Evolutionary conservation across 1,140 invertebrate genomes (phyloP).

Genomic region (Drosophila mojavensis): DNA sequence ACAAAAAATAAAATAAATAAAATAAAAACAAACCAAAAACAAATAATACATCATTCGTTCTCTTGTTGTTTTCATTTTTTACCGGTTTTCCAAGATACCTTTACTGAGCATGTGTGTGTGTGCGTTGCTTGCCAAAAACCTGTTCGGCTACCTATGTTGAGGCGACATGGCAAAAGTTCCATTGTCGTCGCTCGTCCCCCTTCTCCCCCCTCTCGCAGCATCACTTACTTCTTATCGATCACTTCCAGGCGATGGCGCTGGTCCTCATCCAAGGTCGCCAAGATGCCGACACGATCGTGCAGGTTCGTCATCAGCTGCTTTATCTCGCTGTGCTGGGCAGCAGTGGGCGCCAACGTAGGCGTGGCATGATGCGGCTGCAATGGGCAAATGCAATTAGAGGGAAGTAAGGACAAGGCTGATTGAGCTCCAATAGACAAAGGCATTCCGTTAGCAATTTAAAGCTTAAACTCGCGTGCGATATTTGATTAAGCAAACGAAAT

Average conservation of each 20-base stretch:
- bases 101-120: neutral
- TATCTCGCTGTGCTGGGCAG: slow-evolving; percentile 44
- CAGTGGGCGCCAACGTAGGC: neutral
- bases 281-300: slow-evolving; percentile 83
- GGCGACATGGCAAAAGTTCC: slow-evolving; percentile 24
- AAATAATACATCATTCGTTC: neutral
- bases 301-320: slow-evolving; percentile 73
- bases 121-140: slow-evolving; percentile 28
- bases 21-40: neutral
- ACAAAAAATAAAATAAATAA: slow-evolving; percentile 4
- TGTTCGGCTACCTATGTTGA: slow-evolving; percentile 14
- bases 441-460: neutral
- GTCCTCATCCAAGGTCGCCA: slow-evolving; percentile 84
- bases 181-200: slow-evolving; percentile 16
- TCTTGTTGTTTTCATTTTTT: slow-evolving; percentile 23
- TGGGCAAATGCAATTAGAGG: neutral
- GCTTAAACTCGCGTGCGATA: neutral
- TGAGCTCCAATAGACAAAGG: neutral
- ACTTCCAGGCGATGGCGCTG: slow-evolving; percentile 83
- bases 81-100: slow-evolving; percentile 41
- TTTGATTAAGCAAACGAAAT: neutral
- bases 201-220: no score
- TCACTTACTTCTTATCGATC: slow-evolving; percentile 85
- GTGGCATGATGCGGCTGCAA: slow-evolving; percentile 6
- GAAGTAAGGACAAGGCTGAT: neutral